Base-by-base conservation (phyloP, 2,888 invertebrate species). In the Pherbina coryleti region DNA sequence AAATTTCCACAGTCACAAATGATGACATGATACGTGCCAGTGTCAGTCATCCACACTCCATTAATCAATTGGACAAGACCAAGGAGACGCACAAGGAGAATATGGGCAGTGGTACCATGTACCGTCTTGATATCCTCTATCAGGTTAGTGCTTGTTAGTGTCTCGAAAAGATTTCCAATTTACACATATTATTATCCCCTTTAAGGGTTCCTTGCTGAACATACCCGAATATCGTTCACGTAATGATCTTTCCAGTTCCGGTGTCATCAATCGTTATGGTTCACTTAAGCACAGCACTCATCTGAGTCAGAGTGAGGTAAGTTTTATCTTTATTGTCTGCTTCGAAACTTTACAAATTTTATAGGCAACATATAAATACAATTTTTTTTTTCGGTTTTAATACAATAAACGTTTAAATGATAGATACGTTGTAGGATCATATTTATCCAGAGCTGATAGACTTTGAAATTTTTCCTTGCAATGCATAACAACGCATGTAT, bases 51-150 rank as follows among this genome's bases (percentile, higher is more conserved):
- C 95, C 95, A 2, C 89, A 89, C 70, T 44, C 44, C 11, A 82
- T 89, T 72, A 83, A 82, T 86, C 84, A 84, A 5, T 19, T 76
- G 49, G 75, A 73, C 0, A 81, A 82, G 64, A 80, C 64, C 0
- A 81, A 82, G 66, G 87, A 84, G 3, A 76, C 81, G 17, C 66
- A 53, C n/a, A 49, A 49, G 14, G 88, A 88, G 44, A 85, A 82
- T 55, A 92, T 92, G 51, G 93, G 93, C 49, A 94, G 94, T 82
- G 94, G 96, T 2, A 94, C 96, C 19, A 94, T 98, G 92, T 93
- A 94, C 84, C 92, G 96, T 74, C 95, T 95, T 75, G 98, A 98
- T 88, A 94, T 97, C 9, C 93, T 98, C 84, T 98, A 97, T 88
- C 95, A 95, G 86, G 97, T 97, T 82, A 95, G 75, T 75, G 69